Evolutionary conservation across 2,888 invertebrate species (phyloP), one percentile per base, ranked within the genome.

Genomic region (Cylloceria caligata): DNA sequence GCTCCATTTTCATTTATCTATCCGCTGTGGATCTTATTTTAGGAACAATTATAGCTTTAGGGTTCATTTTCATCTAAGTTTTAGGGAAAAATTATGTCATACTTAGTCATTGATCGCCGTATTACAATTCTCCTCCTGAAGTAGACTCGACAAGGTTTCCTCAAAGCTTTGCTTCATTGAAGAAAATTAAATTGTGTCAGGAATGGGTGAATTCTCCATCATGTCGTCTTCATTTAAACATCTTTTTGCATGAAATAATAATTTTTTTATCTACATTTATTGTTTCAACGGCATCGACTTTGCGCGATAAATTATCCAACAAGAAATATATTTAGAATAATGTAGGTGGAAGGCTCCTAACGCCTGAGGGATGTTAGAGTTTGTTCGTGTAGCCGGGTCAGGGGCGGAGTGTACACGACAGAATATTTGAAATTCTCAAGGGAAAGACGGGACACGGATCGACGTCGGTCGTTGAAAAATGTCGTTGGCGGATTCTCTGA

Each of bases 391-490:
- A 21, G 34, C 7, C 7, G n/a, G n/a, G n/a, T n/a, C n/a, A n/a
- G n/a, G n/a, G n/a, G n/a, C n/a, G n/a, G n/a, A 11, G 49, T 3
- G 52, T 1, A 65, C 42, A 36, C 19, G 24, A 24, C 39, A 74
- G 80, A n/a, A 83, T 86, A 80, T 86, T 83, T 79, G 77, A 75
- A 84, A 82, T 86, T 86, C 81, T 69, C 78, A 52, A 45, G 74
- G 65, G 49, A 77, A 72, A 57, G 49, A 81, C 77, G 82, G 69
- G 77, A 75, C 74, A 49, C 75, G 34, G 60, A 67, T 78, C 74
- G 79, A 80, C 80, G 80, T 83, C 42, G 13, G 45, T 52, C 36
- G 11, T 21, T 60, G 82, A 71, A 77, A 79, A 82, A 85, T 79
- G 57, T 65, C 68, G 42, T 19, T 47, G 73, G 76, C 27, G 42